Base-by-base conservation (phyloP, 2,113 vertebrate species). In the Chitala chitala region DNA sequence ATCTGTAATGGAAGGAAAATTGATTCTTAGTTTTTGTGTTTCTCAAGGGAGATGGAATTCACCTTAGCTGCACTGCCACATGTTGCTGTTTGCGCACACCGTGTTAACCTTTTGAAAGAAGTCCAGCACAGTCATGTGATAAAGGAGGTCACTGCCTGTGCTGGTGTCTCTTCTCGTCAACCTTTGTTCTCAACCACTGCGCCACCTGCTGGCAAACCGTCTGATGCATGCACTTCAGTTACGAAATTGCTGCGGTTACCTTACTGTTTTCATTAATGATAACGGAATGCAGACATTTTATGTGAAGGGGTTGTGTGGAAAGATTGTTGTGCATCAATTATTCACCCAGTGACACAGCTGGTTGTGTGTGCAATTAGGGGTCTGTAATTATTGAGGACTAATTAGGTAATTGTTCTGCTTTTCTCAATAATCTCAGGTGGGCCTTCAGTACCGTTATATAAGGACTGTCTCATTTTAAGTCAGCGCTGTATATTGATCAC, bases 1-100 rank as follows among this genome's bases (percentile, higher is more conserved):
- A 75, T 75, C 24, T 29, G 15, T 48, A 69, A 48, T 69, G 51
- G 38, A 54, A 75, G 40, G 40, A 33, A n/a, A 65, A 75, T 66
- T 66, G 29, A 65, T 26, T 68, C n/a, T 54, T 64, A 54, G 22
- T 53, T 8, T n/a, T 26, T 24, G 33, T 65, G n/a, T 65, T 51
- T 51, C 20, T 54, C 63, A 53, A 33, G 33, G 15, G 13, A 54
- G 50, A 54, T 44, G 15, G 50, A 44, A 54, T 74, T 65, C n/a
- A 42, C 50, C 22, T 74, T 68, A 24, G 10, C 42, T 5, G 5
- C 33, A 24, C 24, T 44, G 24, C 40, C 12, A 9, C 48, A n/a
- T 29, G 22, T 40, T 44, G n/a, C 10, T 3, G 9, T 17, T 61
- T 17, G 31, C 31, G 17, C 59, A 63, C 5, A 63, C 15, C 7